These are phyloP conservation scores for Marisa cornuarietis DNA, from an alignment of 1,140 invertebrate genomes.

Conservation along the genomic window DNA sequence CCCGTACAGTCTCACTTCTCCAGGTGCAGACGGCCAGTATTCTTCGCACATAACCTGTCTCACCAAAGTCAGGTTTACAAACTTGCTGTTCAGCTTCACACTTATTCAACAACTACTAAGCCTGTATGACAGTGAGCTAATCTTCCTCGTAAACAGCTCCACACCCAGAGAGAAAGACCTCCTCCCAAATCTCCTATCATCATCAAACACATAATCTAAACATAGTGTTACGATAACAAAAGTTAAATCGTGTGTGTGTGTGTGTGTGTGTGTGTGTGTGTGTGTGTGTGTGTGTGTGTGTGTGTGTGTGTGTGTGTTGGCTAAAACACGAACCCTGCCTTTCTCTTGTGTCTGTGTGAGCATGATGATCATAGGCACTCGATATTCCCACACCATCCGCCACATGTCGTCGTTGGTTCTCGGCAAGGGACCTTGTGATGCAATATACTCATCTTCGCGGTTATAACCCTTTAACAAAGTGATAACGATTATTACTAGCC, in stretches of 20 bases:
- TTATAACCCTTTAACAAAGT: conserved; percentile 75
- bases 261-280: too few species aligned
- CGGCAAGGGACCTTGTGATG: conserved; percentile 90
- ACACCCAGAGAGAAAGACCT: too few species aligned
- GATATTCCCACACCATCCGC: conserved; percentile 98
- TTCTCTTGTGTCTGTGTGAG: conserved; percentile 72
- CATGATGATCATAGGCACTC: conserved; percentile 95
- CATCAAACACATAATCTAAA: too few species aligned
- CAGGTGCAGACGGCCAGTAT: conserved; percentile 68
- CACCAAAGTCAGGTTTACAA: background rate
- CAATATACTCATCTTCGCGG: conserved; percentile 94
- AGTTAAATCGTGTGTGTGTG: too few species aligned
- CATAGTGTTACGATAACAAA: too few species aligned
- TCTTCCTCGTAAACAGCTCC: too few species aligned
- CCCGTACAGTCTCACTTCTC: conserved; percentile 22
- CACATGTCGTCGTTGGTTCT: conserved; percentile 97
- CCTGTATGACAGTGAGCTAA: too few species aligned
- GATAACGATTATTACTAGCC: too few species aligned
- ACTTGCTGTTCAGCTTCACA: background rate
- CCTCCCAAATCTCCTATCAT: too few species aligned
- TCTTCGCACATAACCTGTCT: conserved; percentile 72
- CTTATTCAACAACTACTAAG: background rate
- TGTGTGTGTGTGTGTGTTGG: too few species aligned
- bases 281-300: too few species aligned
- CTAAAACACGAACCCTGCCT: conserved; percentile 13